phyloP scores from a whole-genome alignment of 2,113 vertebrate genomes.

The Anser cygnoides region DNA sequence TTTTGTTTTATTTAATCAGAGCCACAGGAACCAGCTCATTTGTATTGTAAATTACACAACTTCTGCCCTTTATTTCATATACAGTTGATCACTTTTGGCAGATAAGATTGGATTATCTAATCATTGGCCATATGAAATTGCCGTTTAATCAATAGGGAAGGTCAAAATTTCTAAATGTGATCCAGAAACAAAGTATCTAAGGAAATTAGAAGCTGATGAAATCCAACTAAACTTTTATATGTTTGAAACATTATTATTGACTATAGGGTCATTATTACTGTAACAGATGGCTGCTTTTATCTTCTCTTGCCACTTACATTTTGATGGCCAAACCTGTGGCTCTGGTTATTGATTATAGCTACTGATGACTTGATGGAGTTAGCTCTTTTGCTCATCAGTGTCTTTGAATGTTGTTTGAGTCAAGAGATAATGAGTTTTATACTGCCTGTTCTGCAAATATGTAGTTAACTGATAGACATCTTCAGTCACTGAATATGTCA shows the following conservation, averaged over 20 bases:
- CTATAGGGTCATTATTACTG: not conserved
- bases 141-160: slow-evolving; percentile 73
- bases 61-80: slow-evolving; percentile 69
- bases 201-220: slow-evolving; percentile 24
- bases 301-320: not conserved
- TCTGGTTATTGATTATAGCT: slow-evolving; percentile 21
- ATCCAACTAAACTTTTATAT: slow-evolving; percentile 24
- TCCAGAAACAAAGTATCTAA: slow-evolving; percentile 32
- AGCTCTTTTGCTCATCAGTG: not conserved
- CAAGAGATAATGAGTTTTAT: not conserved
- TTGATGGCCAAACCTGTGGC: not conserved
- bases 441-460: not conserved
- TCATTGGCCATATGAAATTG: slow-evolving; percentile 67
- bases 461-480: not conserved
- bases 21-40: slow-evolving; percentile 60
- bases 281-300: slow-evolving; percentile 4
- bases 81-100: slow-evolving; percentile 70
- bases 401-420: not conserved
- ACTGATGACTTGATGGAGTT: not conserved
- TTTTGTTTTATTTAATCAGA: slow-evolving; percentile 74
- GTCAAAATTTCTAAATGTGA: slow-evolving; percentile 69
- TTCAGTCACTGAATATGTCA: not conserved
- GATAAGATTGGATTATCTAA: slow-evolving; percentile 69
- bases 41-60: slow-evolving; percentile 71
- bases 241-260: slow-evolving; percentile 22